A percentile compares a stretch with the other conserved stretches of the same genome.
These are phyloP conservation scores for Rhegmatorhina hoffmannsi DNA, from an alignment of 2,113 vertebrate genomes.

Conservation along the genomic window DNA sequence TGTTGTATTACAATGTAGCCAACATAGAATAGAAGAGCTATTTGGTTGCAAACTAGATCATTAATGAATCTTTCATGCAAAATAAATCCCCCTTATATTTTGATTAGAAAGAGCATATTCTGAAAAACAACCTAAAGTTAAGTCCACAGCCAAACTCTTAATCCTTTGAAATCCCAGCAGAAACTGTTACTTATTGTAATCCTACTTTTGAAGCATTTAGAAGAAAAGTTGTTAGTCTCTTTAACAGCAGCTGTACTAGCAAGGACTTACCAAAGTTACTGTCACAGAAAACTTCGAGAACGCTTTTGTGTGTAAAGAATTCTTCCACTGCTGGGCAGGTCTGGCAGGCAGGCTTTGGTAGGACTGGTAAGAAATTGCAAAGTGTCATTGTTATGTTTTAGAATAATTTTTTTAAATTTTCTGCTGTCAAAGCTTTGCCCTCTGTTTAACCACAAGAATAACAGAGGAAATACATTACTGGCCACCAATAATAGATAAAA, in stretches of 20 bases:
- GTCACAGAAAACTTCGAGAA: conserved; percentile 81
- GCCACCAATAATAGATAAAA: not conserved
- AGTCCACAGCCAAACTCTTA: not conserved
- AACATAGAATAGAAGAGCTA: not conserved
- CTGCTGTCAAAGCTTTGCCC: not conserved
- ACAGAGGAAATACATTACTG: not conserved
- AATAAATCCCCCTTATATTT: not conserved
- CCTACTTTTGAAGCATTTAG: not conserved
- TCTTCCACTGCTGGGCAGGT: conserved; percentile 82
- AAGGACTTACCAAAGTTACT: conserved; percentile 83
- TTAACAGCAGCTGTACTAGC: not conserved
- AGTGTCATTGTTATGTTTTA: not conserved
- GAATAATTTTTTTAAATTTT: not conserved
- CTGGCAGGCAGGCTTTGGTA: conserved; percentile 86
- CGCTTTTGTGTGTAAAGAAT: conserved; percentile 72
- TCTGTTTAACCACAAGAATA: not conserved
- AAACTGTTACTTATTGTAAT: not conserved
- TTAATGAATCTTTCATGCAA: not conserved
- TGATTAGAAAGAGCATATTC: not conserved
- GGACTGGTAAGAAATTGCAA: conserved; percentile 66
- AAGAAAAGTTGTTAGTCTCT: not conserved
- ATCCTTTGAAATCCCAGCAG: not conserved
- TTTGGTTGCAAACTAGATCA: not conserved
- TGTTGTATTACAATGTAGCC: not conserved
- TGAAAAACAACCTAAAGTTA: not conserved